phyloP scores from a whole-genome alignment of 2,888 invertebrate species.

The Automeris io region DNA sequence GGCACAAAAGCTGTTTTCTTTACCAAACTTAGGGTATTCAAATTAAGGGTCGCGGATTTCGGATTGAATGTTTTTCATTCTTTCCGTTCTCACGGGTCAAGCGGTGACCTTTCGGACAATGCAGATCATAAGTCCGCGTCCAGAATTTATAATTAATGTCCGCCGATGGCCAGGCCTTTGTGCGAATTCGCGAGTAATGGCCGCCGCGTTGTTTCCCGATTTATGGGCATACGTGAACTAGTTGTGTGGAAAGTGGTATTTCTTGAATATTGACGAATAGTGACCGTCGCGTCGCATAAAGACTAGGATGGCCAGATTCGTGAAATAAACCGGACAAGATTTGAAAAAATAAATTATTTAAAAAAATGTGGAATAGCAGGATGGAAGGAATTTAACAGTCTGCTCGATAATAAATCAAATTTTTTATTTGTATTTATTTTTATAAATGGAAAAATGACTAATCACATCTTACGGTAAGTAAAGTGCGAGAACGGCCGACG shows the following conservation, averaged over 20 bases:
- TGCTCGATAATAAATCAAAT: no score
- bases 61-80: constrained; percentile 38
- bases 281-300: constrained; percentile 18
- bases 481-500: no score
- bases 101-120: constrained; percentile 67
- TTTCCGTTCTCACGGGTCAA: constrained; percentile 72
- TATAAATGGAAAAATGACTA: no score
- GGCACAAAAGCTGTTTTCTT: constrained; percentile 63
- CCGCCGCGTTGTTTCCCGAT: constrained; percentile 46
- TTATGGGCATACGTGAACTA: constrained; percentile 51
- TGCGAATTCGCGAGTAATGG: constrained; percentile 61
- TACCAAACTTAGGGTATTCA: constrained; percentile 54
- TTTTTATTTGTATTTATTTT: no score
- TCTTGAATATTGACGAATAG: constrained; percentile 70
- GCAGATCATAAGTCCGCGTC: constrained; percentile 49
- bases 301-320: no score
- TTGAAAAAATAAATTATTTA: no score
- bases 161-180: constrained; percentile 38
- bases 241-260: constrained; percentile 61
- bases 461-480: no score
- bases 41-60: constrained; percentile 66
- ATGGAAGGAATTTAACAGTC: no score
- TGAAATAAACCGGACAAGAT: no score
- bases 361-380: no score
- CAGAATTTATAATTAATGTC: constrained; percentile 73